Conservation (phyloP, 2,888 invertebrate genomes). For the Hypolimnas misippus region DNA sequence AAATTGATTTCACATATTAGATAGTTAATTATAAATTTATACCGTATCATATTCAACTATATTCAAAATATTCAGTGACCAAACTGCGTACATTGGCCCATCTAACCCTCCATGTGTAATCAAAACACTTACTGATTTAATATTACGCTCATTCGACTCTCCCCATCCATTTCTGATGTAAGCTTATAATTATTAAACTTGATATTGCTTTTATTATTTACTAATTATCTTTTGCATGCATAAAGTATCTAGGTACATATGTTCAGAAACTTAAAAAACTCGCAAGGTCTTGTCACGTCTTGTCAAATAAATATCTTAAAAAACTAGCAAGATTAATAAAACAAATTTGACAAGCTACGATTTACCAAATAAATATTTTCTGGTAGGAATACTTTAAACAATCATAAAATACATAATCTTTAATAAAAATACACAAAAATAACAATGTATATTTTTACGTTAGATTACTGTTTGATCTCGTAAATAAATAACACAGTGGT, state of each 20-base stretch:
- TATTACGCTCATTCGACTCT: conserved; percentile 34
- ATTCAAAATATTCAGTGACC: not conserved
- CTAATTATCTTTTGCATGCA: too few relatives aligned
- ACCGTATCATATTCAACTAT: not conserved
- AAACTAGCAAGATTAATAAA: too few relatives aligned
- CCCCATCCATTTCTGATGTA: conserved; percentile 30
- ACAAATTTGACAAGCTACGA: too few relatives aligned
- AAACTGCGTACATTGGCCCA: conserved; percentile 3
- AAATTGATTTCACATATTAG: too few relatives aligned
- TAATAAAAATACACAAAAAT: not conserved
- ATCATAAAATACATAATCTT: too few relatives aligned
- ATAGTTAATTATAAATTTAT: too few relatives aligned
- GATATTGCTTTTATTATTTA: not conserved
- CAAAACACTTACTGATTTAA: conserved; percentile 41
- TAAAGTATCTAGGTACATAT: too few relatives aligned
- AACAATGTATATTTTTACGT: not conserved
- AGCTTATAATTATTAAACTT: conserved; percentile 18
- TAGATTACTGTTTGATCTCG: not conserved
- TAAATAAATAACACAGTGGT: not conserved
- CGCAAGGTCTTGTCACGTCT: too few relatives aligned
- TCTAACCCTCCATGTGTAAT: conserved; percentile 25
- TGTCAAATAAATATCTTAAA: too few relatives aligned
- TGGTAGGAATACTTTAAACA: too few relatives aligned
- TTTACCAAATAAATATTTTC: too few relatives aligned
- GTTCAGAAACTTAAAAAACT: too few relatives aligned